Conservation (phyloP, 2,113 vertebrate genomes). For the Cavia aperea region DNA sequence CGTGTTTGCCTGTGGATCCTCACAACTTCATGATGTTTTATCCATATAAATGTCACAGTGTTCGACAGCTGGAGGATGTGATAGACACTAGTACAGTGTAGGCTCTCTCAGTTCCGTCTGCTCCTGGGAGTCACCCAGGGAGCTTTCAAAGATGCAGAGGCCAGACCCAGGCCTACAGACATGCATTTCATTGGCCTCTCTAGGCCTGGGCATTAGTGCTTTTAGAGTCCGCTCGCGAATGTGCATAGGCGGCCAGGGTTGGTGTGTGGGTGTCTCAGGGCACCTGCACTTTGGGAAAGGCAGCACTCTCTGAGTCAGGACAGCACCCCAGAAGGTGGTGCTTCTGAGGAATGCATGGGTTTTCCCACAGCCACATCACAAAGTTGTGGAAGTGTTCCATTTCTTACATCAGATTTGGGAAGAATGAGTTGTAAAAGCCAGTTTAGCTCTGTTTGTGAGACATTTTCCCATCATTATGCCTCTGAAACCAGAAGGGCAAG, state of each 20-base stretch:
- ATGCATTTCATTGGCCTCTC: not conserved
- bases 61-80: constrained; percentile 24
- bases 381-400: constrained; percentile 50
- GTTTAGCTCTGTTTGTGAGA: constrained; percentile 63
- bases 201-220: not conserved
- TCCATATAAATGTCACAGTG: constrained; percentile 18
- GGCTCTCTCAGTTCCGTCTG: not conserved
- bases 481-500: constrained; percentile 63
- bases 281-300: not conserved
- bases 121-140: not conserved
- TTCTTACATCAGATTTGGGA: constrained; percentile 61
- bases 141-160: constrained; percentile 7
- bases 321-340: not conserved
- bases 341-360: constrained; percentile 38
- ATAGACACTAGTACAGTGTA: not conserved
- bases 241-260: not conserved
- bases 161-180: not conserved
- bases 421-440: constrained; percentile 65
- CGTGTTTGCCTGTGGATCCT: constrained; percentile 28
- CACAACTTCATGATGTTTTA: not conserved
- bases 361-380: constrained; percentile 20
- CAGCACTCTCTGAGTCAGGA: not conserved
- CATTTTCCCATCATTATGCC: constrained; percentile 47
- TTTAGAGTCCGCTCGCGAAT: not conserved
- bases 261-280: not conserved